Conservation (phyloP, 2,888 invertebrate genomes). For the Leuctra nigra region DNA sequence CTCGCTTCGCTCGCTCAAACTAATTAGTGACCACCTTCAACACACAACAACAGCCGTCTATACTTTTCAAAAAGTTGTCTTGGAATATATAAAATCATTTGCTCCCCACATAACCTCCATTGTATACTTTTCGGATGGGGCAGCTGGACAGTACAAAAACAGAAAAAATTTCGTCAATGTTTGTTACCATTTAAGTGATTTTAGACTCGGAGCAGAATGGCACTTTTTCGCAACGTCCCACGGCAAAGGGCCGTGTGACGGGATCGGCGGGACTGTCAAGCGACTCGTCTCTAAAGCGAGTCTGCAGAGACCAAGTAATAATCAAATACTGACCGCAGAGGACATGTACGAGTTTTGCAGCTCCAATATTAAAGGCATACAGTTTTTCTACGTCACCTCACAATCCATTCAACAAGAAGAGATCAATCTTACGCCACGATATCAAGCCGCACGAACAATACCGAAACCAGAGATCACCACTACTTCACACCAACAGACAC, state of each 20-base stretch:
- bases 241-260: conserved; percentile 19
- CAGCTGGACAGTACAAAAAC: conserved; percentile 32
- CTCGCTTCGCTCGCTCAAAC: too few relatives aligned
- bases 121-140: conserved; percentile 31
- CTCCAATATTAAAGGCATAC: not conserved
- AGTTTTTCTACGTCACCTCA: too few relatives aligned
- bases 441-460: too few relatives aligned
- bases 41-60: conserved; percentile 29
- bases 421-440: too few relatives aligned
- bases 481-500: too few relatives aligned
- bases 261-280: conserved; percentile 10
- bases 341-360: not conserved
- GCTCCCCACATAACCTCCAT: conserved; percentile 21
- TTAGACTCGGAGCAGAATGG: conserved; percentile 22
- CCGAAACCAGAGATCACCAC: too few relatives aligned
- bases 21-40: conserved; percentile 27
- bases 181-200: not conserved
- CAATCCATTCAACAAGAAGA: too few relatives aligned
- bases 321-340: not conserved
- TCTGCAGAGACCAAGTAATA: conserved; percentile 7
- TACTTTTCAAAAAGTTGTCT: not conserved
- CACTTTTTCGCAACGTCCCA: conserved; percentile 19
- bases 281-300: conserved; percentile 11
- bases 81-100: not conserved
- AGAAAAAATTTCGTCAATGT: conserved; percentile 26